phyloP scores from a whole-genome alignment of 2,797 vertebrate genomes.

The Ateles fusciceps region DNA sequence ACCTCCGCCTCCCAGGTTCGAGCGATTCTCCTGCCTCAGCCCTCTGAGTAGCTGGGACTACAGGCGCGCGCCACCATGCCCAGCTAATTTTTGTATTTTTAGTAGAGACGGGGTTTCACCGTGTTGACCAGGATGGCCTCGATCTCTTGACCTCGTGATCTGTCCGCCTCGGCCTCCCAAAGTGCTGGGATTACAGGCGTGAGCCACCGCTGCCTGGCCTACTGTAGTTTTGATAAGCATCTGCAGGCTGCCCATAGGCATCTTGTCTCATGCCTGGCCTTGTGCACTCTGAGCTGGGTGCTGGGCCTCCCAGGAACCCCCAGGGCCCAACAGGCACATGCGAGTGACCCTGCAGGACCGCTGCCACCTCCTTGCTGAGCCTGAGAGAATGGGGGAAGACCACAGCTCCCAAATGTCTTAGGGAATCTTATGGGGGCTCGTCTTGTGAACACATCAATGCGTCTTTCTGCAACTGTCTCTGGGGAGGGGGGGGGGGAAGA shows the following conservation, averaged over 20 bases:
- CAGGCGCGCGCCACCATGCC: too few relatives aligned
- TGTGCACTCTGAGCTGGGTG: fast-evolving
- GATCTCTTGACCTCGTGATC: too few relatives aligned
- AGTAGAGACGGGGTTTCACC: too few relatives aligned
- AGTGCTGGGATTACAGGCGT: too few relatives aligned
- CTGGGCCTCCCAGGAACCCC: conserved; percentile 88
- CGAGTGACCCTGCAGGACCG: fast-evolving
- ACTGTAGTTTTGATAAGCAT: not conserved
- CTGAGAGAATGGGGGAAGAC: not conserved
- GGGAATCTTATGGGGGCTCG: not conserved
- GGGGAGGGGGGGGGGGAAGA: not conserved
- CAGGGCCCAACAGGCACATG: not conserved
- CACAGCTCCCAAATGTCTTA: not conserved
- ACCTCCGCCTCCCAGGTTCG: too few relatives aligned
- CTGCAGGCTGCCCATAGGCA: not conserved
- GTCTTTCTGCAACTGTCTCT: not conserved
- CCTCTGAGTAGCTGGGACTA: too few relatives aligned
- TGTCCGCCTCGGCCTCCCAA: too few relatives aligned
- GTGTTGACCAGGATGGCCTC: too few relatives aligned
- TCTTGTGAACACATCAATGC: not conserved
- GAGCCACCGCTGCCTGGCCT: fast-evolving
- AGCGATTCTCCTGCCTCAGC: too few relatives aligned
- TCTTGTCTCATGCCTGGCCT: not conserved
- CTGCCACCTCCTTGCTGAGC: not conserved
- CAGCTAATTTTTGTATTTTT: too few relatives aligned